Percentiles rank a stretch among this genome's conserved stretches.
Conservation (phyloP, 1,140 invertebrate species). For the Alviniconcha marisindica region DNA sequence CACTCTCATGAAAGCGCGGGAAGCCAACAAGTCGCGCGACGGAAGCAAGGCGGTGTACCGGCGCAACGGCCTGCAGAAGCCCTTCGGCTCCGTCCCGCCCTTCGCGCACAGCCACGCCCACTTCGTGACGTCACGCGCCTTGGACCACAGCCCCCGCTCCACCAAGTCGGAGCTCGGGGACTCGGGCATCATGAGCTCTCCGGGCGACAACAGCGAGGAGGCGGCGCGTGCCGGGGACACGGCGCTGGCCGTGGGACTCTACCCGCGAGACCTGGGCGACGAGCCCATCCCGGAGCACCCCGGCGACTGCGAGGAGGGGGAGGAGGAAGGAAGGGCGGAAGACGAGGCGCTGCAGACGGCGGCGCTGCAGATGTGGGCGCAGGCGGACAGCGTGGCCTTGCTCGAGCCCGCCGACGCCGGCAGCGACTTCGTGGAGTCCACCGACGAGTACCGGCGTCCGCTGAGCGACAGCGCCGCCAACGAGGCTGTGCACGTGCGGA, state of each 20-base stretch:
- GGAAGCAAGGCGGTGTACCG: background rate
- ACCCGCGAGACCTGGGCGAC: background rate
- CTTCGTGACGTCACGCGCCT: background rate
- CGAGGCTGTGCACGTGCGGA: background rate
- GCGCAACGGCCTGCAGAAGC: conserved; percentile 4
- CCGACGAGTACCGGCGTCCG: background rate
- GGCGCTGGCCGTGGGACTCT: background rate
- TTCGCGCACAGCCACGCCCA: background rate
- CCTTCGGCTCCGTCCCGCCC: background rate
- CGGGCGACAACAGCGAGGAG: too few species aligned
- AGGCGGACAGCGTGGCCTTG: background rate
- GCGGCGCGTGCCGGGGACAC: background rate
- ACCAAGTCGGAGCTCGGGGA: conserved; percentile 6
- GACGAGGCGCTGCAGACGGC: background rate
- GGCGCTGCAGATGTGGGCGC: background rate
- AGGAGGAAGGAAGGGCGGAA: background rate
- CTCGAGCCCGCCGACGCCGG: too few species aligned
- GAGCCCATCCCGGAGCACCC: background rate
- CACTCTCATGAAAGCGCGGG: conserved; percentile 32
- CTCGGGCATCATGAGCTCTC: conserved; percentile 21
- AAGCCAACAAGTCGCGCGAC: conserved; percentile 39
- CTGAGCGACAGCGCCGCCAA: conserved; percentile 18
- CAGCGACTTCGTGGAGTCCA: background rate
- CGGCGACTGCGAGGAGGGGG: background rate
- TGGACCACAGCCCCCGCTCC: conserved; percentile 3